A percentile compares a stretch with the other conserved stretches of the same genome.
phyloP scores from a whole-genome alignment of 2,113 vertebrate genomes.

The Macrotus californicus region DNA sequence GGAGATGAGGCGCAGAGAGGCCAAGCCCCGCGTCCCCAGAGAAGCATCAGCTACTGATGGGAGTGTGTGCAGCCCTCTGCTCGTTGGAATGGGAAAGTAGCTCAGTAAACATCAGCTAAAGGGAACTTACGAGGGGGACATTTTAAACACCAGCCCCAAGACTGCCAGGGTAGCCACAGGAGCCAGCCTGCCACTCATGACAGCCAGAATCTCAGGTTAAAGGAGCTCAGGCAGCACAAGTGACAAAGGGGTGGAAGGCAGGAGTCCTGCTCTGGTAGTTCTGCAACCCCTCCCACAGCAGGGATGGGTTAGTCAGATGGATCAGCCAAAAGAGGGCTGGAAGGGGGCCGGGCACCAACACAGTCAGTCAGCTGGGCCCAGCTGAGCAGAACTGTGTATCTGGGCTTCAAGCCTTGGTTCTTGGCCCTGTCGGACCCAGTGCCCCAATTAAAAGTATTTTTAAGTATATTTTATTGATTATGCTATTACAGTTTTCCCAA shows the following conservation, averaged over 20 bases:
- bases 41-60: accelerated
- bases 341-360: background rate
- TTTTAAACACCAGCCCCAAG: background rate
- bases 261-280: background rate
- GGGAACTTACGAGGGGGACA: background rate
- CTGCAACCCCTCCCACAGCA: background rate
- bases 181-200: background rate
- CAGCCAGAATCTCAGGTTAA: background rate
- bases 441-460: background rate
- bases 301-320: accelerated
- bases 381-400: background rate
- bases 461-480: too few species aligned
- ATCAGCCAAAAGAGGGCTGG: background rate
- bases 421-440: background rate
- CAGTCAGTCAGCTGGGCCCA: background rate
- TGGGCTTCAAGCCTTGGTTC: background rate
- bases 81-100: background rate
- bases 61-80: background rate
- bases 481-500: too few species aligned
- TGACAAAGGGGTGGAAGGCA: background rate
- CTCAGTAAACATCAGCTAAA: background rate
- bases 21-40: background rate
- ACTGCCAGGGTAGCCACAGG: background rate
- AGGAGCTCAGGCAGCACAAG: background rate
- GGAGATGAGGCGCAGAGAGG: background rate